Evolutionary conservation across 2,797 vertebrate genomes (phyloP).

Genomic region (Anomalospiza imberbis): DNA sequence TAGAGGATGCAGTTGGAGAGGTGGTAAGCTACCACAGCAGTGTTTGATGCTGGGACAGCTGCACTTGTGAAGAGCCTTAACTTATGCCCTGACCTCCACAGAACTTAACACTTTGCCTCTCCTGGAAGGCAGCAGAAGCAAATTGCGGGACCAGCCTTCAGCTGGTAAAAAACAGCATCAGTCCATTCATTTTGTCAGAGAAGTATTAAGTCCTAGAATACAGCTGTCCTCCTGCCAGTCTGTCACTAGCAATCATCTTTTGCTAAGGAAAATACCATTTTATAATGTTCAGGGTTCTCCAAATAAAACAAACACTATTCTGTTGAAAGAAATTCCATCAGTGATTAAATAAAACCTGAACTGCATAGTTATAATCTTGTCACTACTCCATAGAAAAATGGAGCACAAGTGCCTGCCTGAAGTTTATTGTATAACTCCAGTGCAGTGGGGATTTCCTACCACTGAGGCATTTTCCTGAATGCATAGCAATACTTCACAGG

Average conservation of each 20-base stretch:
- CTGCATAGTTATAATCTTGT: background rate
- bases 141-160: background rate
- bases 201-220: background rate
- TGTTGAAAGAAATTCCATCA: background rate
- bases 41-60: background rate
- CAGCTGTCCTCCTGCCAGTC: background rate
- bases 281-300: background rate
- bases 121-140: background rate
- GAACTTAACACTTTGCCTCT: background rate
- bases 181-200: background rate
- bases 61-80: background rate
- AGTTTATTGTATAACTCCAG: background rate
- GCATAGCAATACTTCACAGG: background rate
- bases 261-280: background rate
- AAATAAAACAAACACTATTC: background rate
- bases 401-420: background rate
- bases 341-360: constrained; percentile 7
- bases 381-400: background rate
- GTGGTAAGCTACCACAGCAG: background rate
- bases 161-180: background rate
- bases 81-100: background rate
- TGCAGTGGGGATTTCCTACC: background rate
- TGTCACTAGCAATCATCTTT: background rate
- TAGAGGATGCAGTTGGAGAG: background rate
- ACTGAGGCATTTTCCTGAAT: background rate